phyloP scores from a whole-genome alignment of 2,888 invertebrate species.

The Drosophila kuntzei region DNA sequence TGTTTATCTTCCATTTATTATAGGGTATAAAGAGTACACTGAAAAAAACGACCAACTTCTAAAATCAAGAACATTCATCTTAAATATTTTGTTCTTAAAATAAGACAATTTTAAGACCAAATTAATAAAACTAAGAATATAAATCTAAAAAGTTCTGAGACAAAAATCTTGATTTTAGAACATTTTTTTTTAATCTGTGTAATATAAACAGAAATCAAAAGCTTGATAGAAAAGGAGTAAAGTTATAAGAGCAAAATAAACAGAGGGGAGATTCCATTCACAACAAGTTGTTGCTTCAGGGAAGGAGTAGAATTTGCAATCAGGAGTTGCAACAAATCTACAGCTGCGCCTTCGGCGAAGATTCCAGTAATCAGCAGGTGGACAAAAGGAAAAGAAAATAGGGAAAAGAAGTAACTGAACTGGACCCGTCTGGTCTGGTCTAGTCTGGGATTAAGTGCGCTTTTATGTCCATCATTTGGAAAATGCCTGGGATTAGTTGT shows the following conservation, averaged over 20 bases:
- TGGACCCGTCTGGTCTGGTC: not conserved
- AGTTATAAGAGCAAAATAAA: conserved; percentile 8
- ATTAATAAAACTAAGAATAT: too few species aligned
- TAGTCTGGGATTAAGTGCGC: conserved; percentile 23
- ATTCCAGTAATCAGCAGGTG: conserved; percentile 15
- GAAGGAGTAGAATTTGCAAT: conserved; percentile 27
- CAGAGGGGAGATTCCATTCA: conserved; percentile 8
- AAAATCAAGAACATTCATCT: too few species aligned
- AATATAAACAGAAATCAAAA: too few species aligned
- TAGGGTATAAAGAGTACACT: not conserved
- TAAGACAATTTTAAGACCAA: too few species aligned
- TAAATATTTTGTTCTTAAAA: too few species aligned
- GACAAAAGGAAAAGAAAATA: not conserved
- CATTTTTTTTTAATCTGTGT: too few species aligned
- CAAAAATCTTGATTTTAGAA: too few species aligned
- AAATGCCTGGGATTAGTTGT: conserved; percentile 68
- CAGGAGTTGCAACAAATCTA: conserved; percentile 28
- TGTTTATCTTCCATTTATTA: not conserved
- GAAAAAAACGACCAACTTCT: too few species aligned
- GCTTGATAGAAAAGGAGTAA: not conserved
- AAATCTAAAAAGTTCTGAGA: too few species aligned
- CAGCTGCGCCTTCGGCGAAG: not conserved
- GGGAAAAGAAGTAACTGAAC: not conserved
- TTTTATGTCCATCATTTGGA: conserved; percentile 64
- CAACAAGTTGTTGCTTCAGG: not conserved